phyloP scores from a whole-genome alignment of 2,113 vertebrate genomes.

The Eulemur macaco region DNA sequence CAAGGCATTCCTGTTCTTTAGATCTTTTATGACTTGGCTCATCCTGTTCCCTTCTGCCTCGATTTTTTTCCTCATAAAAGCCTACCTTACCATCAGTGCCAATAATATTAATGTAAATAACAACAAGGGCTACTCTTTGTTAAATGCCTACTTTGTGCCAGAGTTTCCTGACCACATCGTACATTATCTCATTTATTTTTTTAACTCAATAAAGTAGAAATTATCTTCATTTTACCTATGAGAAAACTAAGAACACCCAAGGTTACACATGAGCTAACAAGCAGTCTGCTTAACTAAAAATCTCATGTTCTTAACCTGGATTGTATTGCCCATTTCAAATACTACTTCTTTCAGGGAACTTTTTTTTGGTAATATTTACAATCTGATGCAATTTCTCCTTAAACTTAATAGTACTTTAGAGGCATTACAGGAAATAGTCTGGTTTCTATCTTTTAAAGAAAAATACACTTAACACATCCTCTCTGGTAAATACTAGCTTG shows the following conservation, averaged over 20 bases:
- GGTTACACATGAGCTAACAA: background rate
- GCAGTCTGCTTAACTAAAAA: background rate
- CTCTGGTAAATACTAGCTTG: background rate
- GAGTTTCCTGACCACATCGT: background rate
- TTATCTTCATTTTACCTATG: background rate
- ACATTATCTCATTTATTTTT: background rate
- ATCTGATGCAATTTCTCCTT: background rate
- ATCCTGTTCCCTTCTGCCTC: background rate
- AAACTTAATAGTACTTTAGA: background rate
- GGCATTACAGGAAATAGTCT: background rate
- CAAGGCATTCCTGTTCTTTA: background rate
- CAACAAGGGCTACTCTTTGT: background rate
- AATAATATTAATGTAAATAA: conserved; percentile 21
- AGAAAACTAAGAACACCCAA: conserved; percentile 25
- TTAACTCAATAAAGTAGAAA: background rate
- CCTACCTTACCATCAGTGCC: background rate
- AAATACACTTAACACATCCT: background rate
- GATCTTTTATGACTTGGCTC: background rate
- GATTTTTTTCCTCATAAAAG: conserved; percentile 29
- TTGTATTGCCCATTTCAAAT: background rate
- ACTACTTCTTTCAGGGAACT: background rate
- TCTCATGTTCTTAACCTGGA: background rate
- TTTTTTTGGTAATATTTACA: background rate
- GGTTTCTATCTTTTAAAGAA: background rate
- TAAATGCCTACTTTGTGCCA: conserved; percentile 24